Evolutionary conservation across 2,888 invertebrate species (phyloP).

Genomic region (Liopterus haemorrhoidalis): DNA sequence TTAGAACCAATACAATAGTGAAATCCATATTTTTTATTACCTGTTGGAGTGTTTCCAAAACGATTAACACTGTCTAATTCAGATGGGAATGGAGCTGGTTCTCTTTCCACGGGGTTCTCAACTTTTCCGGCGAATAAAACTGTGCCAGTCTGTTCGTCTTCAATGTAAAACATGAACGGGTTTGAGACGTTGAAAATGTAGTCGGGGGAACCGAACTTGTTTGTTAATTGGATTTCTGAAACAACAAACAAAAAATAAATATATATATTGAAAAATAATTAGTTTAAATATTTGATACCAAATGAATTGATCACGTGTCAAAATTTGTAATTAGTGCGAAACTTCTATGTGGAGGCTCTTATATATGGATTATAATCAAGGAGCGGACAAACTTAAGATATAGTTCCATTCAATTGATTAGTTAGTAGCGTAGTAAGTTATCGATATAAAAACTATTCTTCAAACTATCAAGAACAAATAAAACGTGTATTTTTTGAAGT

Average conservation of each 20-base stretch:
- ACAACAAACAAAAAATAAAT: constrained; percentile 26
- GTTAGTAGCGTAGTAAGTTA: too few species aligned
- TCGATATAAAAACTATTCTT: too few species aligned
- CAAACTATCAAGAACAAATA: too few species aligned
- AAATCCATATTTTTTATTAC: too few species aligned
- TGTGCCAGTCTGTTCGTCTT: constrained; percentile 67
- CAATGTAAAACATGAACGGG: constrained; percentile 75
- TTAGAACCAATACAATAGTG: too few species aligned
- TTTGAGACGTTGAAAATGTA: constrained; percentile 62
- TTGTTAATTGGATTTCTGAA: constrained; percentile 60
- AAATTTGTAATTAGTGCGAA: neutral
- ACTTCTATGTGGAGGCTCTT: too few species aligned
- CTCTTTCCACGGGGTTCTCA: constrained; percentile 53
- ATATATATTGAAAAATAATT: neutral
- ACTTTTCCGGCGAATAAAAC: constrained; percentile 71
- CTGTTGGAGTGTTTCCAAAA: constrained; percentile 6
- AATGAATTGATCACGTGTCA: neutral
- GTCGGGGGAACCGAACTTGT: constrained; percentile 62
- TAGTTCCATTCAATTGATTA: too few species aligned
- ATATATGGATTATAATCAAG: too few species aligned
- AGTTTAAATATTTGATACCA: neutral
- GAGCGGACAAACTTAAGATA: too few species aligned
- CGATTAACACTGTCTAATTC: constrained; percentile 17
- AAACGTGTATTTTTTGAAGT: too few species aligned
- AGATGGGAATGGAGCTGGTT: constrained; percentile 28